Conservation (phyloP, 1,140 invertebrate genomes). For the Protaetia brevitarsis region DNA sequence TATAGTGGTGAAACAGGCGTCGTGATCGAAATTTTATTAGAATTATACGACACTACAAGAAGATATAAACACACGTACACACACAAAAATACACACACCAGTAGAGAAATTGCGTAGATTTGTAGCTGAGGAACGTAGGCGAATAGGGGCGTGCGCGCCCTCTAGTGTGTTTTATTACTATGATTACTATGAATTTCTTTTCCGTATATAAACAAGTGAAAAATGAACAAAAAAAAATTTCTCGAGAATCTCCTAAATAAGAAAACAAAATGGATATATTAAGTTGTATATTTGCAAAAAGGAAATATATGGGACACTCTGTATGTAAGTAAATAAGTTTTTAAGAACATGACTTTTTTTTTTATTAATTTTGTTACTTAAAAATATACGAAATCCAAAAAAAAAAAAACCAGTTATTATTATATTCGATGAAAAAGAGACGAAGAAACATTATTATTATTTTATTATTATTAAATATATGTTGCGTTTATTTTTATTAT, state of each 20-base stretch:
- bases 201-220: too few relatives aligned
- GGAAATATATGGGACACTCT: neutral
- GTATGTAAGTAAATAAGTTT: constrained; percentile 11
- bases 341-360: constrained; percentile 37
- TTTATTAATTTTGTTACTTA: constrained; percentile 47
- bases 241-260: constrained; percentile 20
- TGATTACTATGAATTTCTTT: too few relatives aligned
- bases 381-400: constrained; percentile 35
- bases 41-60: constrained; percentile 38
- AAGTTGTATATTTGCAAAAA: too few relatives aligned
- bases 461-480: constrained; percentile 12
- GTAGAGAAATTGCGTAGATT: constrained; percentile 13
- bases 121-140: constrained; percentile 23
- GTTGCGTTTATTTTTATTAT: constrained; percentile 42
- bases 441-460: neutral
- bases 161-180: constrained; percentile 6
- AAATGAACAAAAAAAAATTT: neutral
- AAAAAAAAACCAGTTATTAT: constrained; percentile 31
- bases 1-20: constrained; percentile 78
- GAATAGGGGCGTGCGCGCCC: constrained; percentile 13
- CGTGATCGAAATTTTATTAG: constrained; percentile 47
- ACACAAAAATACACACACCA: constrained; percentile 7
- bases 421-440: neutral
- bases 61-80: too few relatives aligned
- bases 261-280: neutral